Evolutionary conservation across 2,113 vertebrate genomes (phyloP).

Genomic region (Neopipo cinnamomea): DNA sequence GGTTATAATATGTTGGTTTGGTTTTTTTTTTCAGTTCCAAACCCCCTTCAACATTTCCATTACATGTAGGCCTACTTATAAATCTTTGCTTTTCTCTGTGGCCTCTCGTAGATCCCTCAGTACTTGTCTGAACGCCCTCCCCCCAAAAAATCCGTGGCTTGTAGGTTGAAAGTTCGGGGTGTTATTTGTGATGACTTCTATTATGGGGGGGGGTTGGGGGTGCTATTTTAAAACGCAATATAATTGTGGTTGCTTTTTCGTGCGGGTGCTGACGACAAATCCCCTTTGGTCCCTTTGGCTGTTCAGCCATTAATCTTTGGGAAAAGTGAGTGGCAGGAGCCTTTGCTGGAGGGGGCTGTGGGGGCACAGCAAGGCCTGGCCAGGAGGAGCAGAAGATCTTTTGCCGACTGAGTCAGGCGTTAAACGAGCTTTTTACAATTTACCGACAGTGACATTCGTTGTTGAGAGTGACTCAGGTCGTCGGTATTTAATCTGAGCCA

Average conservation of each 20-base stretch:
- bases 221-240: not conserved
- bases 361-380: not conserved
- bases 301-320: not conserved
- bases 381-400: not conserved
- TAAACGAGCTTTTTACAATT: not conserved
- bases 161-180: rapidly evolving
- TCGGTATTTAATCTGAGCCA: not conserved
- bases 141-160: not conserved
- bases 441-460: not conserved
- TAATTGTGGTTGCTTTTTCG: not conserved
- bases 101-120: not conserved
- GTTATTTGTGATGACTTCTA: not conserved
- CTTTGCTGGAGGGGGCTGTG: not conserved
- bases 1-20: not conserved
- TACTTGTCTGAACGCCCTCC: not conserved
- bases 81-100: not conserved
- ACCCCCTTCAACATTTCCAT: not conserved
- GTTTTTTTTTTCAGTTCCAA: not conserved
- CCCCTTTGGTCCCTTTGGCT: not conserved
- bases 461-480: slow-evolving; percentile 1
- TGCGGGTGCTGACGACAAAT: not conserved
- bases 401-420: not conserved
- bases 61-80: not conserved
- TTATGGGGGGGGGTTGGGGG: not conserved
- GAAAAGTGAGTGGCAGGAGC: not conserved